A percentile compares a stretch with the other conserved stretches of the same genome.
Evolutionary conservation across 2,888 invertebrate genomes (phyloP).

Genomic region (Eristalis tenax): DNA sequence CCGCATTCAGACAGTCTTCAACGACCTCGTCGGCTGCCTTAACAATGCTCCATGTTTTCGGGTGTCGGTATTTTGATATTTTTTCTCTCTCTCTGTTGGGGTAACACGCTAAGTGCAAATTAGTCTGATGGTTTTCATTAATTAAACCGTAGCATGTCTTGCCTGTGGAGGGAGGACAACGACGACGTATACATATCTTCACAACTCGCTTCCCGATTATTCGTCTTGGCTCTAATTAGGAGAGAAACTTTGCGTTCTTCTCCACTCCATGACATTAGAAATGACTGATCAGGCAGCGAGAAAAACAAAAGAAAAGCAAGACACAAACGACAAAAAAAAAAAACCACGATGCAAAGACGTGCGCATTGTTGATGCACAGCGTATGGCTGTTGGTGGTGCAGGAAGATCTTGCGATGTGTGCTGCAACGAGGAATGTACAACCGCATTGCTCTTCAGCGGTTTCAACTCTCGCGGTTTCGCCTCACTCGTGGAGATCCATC

Average conservation of each 20-base stretch:
- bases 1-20: constrained; percentile 5
- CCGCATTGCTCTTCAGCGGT: constrained; percentile 60
- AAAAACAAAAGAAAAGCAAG: background rate
- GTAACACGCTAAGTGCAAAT: constrained; percentile 56
- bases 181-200: constrained; percentile 13
- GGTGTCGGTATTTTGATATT: constrained; percentile 38
- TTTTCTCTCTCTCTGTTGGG: background rate
- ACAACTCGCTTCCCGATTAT: background rate
- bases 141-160: constrained; percentile 5
- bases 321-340: too few species aligned
- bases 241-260: constrained; percentile 65
- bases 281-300: constrained; percentile 47
- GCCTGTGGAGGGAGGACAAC: constrained; percentile 27
- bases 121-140: constrained; percentile 63
- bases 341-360: constrained; percentile 45
- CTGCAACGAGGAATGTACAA: constrained; percentile 49
- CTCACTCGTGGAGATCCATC: constrained; percentile 57
- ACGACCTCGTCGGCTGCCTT: constrained; percentile 41
- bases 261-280: constrained; percentile 34
- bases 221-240: constrained; percentile 61
- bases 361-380: constrained; percentile 40
- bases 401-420: constrained; percentile 21
- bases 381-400: constrained; percentile 2
- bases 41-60: constrained; percentile 37
- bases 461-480: constrained; percentile 43